Percentiles rank a stretch among this genome's conserved stretches.
These are phyloP conservation scores for Caenorhabditis uteleia DNA, from an alignment of 2,888 invertebrate genomes.

Conservation along the genomic window DNA sequence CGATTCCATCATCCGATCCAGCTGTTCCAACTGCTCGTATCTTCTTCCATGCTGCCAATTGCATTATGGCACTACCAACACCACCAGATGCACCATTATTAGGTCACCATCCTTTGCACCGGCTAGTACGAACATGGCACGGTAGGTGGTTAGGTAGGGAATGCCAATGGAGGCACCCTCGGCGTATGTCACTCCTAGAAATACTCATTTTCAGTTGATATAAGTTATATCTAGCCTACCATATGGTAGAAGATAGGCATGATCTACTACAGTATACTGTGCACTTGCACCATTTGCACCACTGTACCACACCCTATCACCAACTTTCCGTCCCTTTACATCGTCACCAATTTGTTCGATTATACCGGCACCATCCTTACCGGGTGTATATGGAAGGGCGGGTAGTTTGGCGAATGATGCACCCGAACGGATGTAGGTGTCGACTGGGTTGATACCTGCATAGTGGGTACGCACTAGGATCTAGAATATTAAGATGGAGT, in stretches of 20 bases:
- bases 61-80: conserved; percentile 73
- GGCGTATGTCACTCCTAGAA: conserved; percentile 70
- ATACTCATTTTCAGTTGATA: too few relatives aligned
- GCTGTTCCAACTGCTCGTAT: conserved; percentile 74
- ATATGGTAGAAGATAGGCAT: conserved; percentile 64
- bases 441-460: conserved; percentile 75
- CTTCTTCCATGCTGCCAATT: conserved; percentile 72
- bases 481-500: too few relatives aligned
- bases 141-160: conserved; percentile 75
- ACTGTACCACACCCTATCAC: conserved; percentile 66
- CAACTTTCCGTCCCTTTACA: conserved; percentile 48
- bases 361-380: conserved; percentile 74
- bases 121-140: conserved; percentile 71
- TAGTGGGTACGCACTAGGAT: conserved; percentile 73
- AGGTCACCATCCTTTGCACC: conserved; percentile 35
- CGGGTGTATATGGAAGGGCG: conserved; percentile 73
- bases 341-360: conserved; percentile 69
- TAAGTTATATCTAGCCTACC: conserved; percentile 1
- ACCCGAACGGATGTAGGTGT: conserved; percentile 75
- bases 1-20: conserved; percentile 72
- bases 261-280: conserved; percentile 71
- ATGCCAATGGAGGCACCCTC: conserved; percentile 75
- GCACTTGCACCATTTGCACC: conserved; percentile 72
- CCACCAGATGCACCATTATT: conserved; percentile 74
- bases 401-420: conserved; percentile 70